These are phyloP conservation scores for Callionymus lyra DNA, from an alignment of 2,113 vertebrate species.

Conservation along the genomic window DNA sequence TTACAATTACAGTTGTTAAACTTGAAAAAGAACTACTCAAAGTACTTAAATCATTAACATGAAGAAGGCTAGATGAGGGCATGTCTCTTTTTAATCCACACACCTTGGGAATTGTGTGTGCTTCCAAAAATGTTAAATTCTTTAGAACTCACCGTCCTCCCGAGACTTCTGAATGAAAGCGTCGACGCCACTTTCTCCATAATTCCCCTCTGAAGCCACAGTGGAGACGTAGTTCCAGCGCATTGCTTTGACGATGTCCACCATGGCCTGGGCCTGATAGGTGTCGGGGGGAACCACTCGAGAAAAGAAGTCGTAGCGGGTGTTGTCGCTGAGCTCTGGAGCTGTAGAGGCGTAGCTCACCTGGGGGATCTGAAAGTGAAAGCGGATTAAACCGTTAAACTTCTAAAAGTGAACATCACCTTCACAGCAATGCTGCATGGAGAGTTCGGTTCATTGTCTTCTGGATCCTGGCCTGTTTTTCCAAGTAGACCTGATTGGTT, in stretches of 20 bases:
- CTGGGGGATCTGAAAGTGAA: slow-evolving; percentile 79
- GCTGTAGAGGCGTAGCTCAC: slow-evolving; percentile 96
- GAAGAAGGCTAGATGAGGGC: too few species aligned
- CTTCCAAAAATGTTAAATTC: background rate
- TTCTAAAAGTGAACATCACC: too few species aligned
- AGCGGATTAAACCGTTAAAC: background rate
- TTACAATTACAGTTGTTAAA: too few species aligned
- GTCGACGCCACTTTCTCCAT: slow-evolving; percentile 88
- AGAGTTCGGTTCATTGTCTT: too few species aligned
- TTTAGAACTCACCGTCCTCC: slow-evolving; percentile 81
- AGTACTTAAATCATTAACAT: too few species aligned
- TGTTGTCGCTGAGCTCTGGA: slow-evolving; percentile 91
- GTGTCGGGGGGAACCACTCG: slow-evolving; percentile 90
- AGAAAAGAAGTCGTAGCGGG: slow-evolving; percentile 94
- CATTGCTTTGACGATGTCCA: slow-evolving; percentile 91
- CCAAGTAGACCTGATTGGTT: too few species aligned
- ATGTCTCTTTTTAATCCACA: background rate
- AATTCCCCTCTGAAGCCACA: slow-evolving; percentile 90
- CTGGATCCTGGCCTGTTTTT: too few species aligned
- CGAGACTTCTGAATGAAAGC: slow-evolving; percentile 93
- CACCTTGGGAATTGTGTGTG: background rate
- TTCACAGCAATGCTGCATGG: too few species aligned
- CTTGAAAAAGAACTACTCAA: too few species aligned
- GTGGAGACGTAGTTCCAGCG: slow-evolving; percentile 95
- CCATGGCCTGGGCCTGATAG: slow-evolving; percentile 94